phyloP scores from a whole-genome alignment of 1,140 invertebrate genomes.

The Littorina saxatilis region DNA sequence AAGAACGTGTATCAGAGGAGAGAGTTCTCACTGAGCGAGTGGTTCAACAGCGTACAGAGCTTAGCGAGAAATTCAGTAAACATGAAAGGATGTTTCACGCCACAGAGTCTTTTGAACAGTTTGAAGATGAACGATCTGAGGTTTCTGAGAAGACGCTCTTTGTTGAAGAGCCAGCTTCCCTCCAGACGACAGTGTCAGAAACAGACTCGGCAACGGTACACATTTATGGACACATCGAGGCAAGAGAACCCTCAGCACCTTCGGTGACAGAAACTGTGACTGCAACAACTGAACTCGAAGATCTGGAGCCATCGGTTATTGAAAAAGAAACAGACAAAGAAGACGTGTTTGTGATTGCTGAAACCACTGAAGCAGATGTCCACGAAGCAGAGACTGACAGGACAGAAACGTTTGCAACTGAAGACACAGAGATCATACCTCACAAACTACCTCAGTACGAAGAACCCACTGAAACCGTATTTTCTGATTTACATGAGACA shows the following conservation, averaged over 20 bases:
- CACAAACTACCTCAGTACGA: no score
- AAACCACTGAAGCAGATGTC: no score
- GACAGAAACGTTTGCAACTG: no score
- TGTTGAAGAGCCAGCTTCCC: not conserved
- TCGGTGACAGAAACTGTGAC: not conserved
- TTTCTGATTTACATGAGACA: no score
- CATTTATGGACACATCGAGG: not conserved
- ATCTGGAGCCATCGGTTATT: no score
- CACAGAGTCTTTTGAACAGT: conserved; percentile 32
- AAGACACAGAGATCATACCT: no score
- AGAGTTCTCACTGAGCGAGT: not conserved
- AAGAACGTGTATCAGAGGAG: not conserved
- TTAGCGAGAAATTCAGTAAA: not conserved
- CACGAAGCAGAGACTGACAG: no score
- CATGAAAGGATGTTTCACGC: conserved; percentile 33
- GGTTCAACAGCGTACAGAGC: not conserved
- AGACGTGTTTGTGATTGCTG: no score
- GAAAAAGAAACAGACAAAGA: no score
- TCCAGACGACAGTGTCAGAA: conserved; percentile 17
- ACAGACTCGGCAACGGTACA: not conserved
- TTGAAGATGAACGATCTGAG: conserved; percentile 13
- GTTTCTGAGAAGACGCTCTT: not conserved
- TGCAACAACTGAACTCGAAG: no score
- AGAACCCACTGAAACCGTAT: no score
- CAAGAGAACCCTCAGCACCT: not conserved